Percentiles rank a stretch among this genome's conserved stretches.
Evolutionary conservation across 2,797 vertebrate species (phyloP).

Genomic region (Carapus acus): DNA sequence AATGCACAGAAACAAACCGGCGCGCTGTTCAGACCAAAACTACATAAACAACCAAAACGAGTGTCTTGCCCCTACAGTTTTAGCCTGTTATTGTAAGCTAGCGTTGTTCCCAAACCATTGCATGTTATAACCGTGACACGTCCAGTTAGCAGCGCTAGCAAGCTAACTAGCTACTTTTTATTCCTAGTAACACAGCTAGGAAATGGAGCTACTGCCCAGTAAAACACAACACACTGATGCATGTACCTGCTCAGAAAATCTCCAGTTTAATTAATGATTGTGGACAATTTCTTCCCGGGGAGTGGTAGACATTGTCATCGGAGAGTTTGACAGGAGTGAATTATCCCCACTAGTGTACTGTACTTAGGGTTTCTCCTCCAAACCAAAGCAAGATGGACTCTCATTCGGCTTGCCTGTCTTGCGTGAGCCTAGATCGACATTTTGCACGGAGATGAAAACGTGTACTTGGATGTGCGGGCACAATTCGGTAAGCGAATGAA

Average conservation of each 20-base stretch:
- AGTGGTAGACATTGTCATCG: conserved; percentile 61
- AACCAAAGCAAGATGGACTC: conserved; percentile 96
- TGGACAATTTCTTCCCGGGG: conserved; percentile 25
- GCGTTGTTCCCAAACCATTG: conserved; percentile 73
- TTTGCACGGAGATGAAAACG: conserved; percentile 84
- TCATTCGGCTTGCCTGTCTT: conserved; percentile 82
- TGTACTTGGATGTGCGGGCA: conserved; percentile 30
- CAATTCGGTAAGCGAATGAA: not conserved
- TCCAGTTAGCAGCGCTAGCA: conserved; percentile 75
- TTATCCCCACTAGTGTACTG: conserved; percentile 67
- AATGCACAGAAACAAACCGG: conserved; percentile 39
- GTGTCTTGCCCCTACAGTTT: conserved; percentile 16
- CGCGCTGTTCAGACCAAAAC: conserved; percentile 35
- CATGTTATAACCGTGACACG: conserved; percentile 80
- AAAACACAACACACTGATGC: conserved; percentile 49
- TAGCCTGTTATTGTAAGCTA: conserved; percentile 53
- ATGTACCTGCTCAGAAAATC: conserved; percentile 54
- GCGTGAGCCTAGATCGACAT: conserved; percentile 88
- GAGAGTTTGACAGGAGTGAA: conserved; percentile 77
- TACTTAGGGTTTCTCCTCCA: conserved; percentile 72
- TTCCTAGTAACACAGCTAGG: conserved; percentile 63
- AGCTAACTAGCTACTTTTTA: conserved; percentile 77
- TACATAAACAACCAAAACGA: conserved; percentile 4
- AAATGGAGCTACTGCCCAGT: conserved; percentile 60
- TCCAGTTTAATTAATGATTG: conserved; percentile 67